Base-by-base conservation (phyloP, 2,797 vertebrate genomes). In the Falco rusticolus region DNA sequence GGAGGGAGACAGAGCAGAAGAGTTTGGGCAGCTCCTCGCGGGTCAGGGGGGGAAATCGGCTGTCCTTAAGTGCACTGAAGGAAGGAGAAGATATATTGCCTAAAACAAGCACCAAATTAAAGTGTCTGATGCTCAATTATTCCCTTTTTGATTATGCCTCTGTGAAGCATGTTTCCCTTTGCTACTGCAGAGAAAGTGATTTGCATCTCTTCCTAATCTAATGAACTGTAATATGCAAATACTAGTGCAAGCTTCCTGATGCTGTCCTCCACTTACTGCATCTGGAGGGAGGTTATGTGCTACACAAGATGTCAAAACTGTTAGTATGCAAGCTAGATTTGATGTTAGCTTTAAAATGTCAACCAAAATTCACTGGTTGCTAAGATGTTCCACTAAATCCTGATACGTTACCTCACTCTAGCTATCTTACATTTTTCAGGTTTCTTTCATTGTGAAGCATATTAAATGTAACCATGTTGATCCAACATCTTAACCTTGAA, bases 1-100 rank as follows among this genome's bases (percentile, higher is more conserved):
- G 98, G 97, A 98, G 98, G 97, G 98, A 98, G 97, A 98, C 98
- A 97, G 98, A 98, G 97, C 98, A 98, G 98, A 98, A 98, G 96
- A 98, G 98, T 97, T 98, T 98, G 96, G 98, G 98, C 97, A 98
- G 98, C 97, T 98, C 98, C 98, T 98, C 98, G 90, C 98, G 98
- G 90, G 98, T 98, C 97, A 98, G 97, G 91, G 98, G 98, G 91
- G 98, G 98, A 53, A 98, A 98, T 96, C 98, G 97, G 97, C 98
- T 98, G 98, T 98, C 98, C 98, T 98, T 98, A 98, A 98, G 98
- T 98, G 98, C 98, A 98, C 98, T 98, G 76, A 61, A 81, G 92
- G 86, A 84, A 98, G 95, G 92, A 96, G 37, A 87, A 89, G 45
- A 95, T 9, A 53, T 1, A 76, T 33, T 66, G 77, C 25, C 41